Percentiles rank a stretch among this genome's conserved stretches.
Evolutionary conservation across 2,113 vertebrate genomes (phyloP).

Genomic region (Sinocyclocheilus anophthalmus): DNA sequence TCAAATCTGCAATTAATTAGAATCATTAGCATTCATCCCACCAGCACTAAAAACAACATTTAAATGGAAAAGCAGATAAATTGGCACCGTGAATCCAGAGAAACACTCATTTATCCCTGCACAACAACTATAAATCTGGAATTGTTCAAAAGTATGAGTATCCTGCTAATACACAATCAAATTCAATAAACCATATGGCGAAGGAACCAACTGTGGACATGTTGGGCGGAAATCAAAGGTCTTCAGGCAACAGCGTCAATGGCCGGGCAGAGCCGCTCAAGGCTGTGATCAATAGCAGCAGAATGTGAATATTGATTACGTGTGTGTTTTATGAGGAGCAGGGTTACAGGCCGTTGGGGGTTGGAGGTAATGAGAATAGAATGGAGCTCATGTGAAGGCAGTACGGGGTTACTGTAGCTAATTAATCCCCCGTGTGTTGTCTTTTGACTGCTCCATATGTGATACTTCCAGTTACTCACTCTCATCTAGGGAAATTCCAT

Average conservation of each 20-base stretch:
- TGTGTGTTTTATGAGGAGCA: constrained; percentile 69
- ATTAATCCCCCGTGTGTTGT: constrained; percentile 40
- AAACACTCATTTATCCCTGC: neutral
- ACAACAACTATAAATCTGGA: neutral
- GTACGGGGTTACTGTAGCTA: constrained; percentile 39
- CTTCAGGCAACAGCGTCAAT: neutral
- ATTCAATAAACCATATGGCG: neutral
- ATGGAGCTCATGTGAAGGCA: constrained; percentile 27
- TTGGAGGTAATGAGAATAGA: constrained; percentile 13
- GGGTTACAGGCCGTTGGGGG: constrained; percentile 46
- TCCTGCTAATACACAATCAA: constrained; percentile 5
- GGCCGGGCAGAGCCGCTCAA: constrained; percentile 37
- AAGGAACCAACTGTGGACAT: constrained; percentile 11
- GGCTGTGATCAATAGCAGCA: constrained; percentile 71
- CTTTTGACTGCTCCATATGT: constrained; percentile 30
- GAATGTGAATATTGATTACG: constrained; percentile 73
- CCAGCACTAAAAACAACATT: constrained; percentile 15
- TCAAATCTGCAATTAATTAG: constrained; percentile 2
- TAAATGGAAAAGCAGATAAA: neutral
- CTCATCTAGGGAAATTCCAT: constrained; percentile 16
- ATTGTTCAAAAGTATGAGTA: neutral
- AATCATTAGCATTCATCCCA: constrained; percentile 18
- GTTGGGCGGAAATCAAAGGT: neutral
- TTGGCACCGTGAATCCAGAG: neutral
- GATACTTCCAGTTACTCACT: constrained; percentile 20